A percentile compares a stretch with the other conserved stretches of the same genome.
phyloP scores from a whole-genome alignment of 2,888 invertebrate genomes.

The Drosophila koepferae region DNA sequence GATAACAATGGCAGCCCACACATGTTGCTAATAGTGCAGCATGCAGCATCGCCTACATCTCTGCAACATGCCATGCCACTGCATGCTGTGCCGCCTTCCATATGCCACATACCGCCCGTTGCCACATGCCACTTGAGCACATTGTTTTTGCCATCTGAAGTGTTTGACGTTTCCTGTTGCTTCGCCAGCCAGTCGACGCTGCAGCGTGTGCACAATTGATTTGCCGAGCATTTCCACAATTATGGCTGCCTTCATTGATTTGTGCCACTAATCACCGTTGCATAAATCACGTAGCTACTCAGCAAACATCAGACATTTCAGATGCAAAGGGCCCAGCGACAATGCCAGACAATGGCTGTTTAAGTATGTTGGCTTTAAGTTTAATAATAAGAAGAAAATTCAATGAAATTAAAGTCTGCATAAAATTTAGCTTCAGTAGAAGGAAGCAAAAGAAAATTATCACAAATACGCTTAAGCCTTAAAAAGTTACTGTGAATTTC shows the following conservation, averaged over 20 bases:
- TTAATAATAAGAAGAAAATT: too few relatives aligned
- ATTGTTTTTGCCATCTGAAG: conserved; percentile 62
- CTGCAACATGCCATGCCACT: conserved; percentile 23
- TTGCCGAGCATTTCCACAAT: conserved; percentile 37
- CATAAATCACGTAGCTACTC: conserved; percentile 57
- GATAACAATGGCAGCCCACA: conserved; percentile 54
- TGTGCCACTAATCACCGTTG: conserved; percentile 52
- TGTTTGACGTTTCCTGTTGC: conserved; percentile 71
- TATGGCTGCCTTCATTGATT: conserved; percentile 36
- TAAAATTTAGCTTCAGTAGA: too few relatives aligned
- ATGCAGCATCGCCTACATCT: conserved; percentile 36
- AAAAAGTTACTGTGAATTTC: too few relatives aligned
- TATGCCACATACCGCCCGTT: conserved; percentile 10
- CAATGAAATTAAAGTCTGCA: too few relatives aligned
- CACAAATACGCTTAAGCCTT: too few relatives aligned
- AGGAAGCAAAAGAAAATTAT: too few relatives aligned
- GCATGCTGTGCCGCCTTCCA: conserved; percentile 23
- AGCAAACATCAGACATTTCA: conserved; percentile 1
- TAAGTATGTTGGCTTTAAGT: neutral
- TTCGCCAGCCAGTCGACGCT: conserved; percentile 5
- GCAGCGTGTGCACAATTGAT: conserved; percentile 35
- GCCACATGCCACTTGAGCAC: conserved; percentile 43
- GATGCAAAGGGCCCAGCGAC: neutral
- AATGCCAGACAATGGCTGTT: neutral
- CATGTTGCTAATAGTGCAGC: conserved; percentile 40